Percentiles rank a stretch among this genome's conserved stretches.
These are phyloP conservation scores for Oligia latruncula DNA, from an alignment of 2,888 invertebrate genomes.

Conservation along the genomic window DNA sequence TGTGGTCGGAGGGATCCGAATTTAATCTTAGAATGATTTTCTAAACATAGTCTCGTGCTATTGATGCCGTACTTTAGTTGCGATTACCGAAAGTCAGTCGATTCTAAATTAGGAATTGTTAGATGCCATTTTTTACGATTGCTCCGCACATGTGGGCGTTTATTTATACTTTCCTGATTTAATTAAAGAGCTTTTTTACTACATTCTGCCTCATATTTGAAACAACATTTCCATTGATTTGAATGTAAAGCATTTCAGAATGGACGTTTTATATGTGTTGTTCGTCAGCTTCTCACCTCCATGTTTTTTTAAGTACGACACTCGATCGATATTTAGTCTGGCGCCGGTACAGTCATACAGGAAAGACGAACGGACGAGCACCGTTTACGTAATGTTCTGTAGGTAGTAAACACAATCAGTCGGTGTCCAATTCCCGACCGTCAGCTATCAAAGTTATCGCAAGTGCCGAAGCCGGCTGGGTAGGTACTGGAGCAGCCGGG, in stretches of 20 bases:
- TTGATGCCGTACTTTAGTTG: conserved; percentile 39
- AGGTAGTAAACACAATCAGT: conserved; percentile 65
- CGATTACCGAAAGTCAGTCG: conserved; percentile 28
- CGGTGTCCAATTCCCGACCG: conserved; percentile 64
- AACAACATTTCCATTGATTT: not conserved
- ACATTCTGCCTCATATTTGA: conserved; percentile 3
- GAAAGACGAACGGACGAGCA: conserved; percentile 45
- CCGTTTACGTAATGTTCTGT: conserved; percentile 57
- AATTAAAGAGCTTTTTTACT: conserved; percentile 19
- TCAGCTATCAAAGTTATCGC: conserved; percentile 65
- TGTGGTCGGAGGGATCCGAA: conserved; percentile 62
- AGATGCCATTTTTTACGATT: conserved; percentile 31
- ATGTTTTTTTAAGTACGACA: conserved; percentile 35
- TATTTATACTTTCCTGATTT: conserved; percentile 8
- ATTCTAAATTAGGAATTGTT: conserved; percentile 35
- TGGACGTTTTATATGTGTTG: not conserved
- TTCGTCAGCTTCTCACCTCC: conserved; percentile 21
- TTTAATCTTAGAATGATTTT: conserved; percentile 66
- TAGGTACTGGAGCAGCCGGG: conserved; percentile 22
- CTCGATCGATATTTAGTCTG: conserved; percentile 48
- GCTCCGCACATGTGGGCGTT: not conserved
- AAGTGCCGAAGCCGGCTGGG: conserved; percentile 39
- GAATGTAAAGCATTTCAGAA: not conserved
- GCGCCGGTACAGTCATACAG: conserved; percentile 31
- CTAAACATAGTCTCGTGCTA: conserved; percentile 51